Percentiles rank a stretch among this genome's conserved stretches.
Evolutionary conservation across 2,888 invertebrate species (phyloP).

Genomic region (Coleophora deauratella): DNA sequence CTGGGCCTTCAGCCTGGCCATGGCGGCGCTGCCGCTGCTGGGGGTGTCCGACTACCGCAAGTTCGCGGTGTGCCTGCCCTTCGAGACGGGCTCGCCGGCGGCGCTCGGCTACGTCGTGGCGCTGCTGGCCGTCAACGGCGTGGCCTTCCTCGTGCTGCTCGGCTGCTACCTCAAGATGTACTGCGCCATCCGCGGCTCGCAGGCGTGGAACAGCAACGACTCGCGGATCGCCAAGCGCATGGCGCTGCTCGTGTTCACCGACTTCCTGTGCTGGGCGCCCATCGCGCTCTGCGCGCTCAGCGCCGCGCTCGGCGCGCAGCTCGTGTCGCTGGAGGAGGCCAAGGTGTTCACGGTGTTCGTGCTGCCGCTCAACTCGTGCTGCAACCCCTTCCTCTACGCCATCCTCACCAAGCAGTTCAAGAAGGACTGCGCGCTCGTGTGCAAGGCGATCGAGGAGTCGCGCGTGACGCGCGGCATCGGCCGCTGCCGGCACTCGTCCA

Average conservation of each 20-base stretch:
- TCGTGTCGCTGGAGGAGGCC: constrained; percentile 95
- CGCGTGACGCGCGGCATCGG: constrained; percentile 91
- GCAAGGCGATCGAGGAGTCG: constrained; percentile 96
- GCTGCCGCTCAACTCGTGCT: constrained; percentile 95
- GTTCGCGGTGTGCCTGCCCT: constrained; percentile 97
- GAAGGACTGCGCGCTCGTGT: constrained; percentile 96
- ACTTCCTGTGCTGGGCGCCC: constrained; percentile 98
- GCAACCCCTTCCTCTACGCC: constrained; percentile 98
- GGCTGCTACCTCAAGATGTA: constrained; percentile 98
- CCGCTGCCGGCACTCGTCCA: constrained; percentile 87
- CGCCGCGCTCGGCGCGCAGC: constrained; percentile 91
- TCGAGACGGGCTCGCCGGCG: constrained; percentile 86
- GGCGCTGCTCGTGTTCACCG: constrained; percentile 97
- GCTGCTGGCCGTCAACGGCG: constrained; percentile 92
- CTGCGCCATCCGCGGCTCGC: constrained; percentile 96
- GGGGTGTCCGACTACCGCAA: constrained; percentile 96
- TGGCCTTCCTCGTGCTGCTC: constrained; percentile 95
- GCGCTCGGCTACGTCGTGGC: constrained; percentile 93
- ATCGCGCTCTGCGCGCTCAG: constrained; percentile 96
- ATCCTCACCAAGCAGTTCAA: constrained; percentile 98
- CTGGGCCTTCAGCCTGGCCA: constrained; percentile 91
- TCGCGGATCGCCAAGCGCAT: constrained; percentile 96
- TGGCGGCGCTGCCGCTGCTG: constrained; percentile 91
- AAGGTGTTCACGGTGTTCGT: constrained; percentile 98
- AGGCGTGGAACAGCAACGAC: constrained; percentile 98